Evolutionary conservation across 2,888 invertebrate genomes (phyloP), one percentile per base, ranked within the genome.

Genomic region (Mythimna impura): DNA sequence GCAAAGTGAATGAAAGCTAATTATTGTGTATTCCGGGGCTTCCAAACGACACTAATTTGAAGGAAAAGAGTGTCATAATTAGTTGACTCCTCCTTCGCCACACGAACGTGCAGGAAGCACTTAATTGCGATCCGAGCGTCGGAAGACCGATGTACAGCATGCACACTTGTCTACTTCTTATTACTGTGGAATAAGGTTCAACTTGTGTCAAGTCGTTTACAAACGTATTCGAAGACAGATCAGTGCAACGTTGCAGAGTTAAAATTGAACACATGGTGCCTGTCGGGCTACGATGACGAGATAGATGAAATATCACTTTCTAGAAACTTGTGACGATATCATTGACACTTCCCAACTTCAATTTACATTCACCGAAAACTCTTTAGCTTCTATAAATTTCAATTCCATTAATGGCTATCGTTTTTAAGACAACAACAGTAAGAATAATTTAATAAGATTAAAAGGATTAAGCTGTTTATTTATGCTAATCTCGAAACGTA

Each of bases 201-300:
- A 80, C 76, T 84, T 82, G 62, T 78, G 60, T 65, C 30, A n/a
- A 57, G n/a, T 47, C 14, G 20, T 71, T 50, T 36, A 61, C 63
- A 66, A 62, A 76, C 25, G 43, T 67, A 78, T 64, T 58, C 30
- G 66, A 55, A 78, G 52, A 67, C 47, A 50, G 57, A 80, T 17
- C 63, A 66, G 84, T 78, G 81, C 86, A 87, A 81, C 84, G 84
- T 80, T 86, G 87, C 86, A 79, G 84, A 88, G 87, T 89, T 89
- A 86, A 91, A 91, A 92, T 91, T 91, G 88, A 91, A 91, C 92
- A 91, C 87, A 91, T 91, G 91, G 88, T 89, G 88, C 86, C 85
- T 83, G 88, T 85, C 87, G 71, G 78, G 84, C 78, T 85, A 82
- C 75, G 76, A 82, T 86, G 87, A 85, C 87, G 87, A 89, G 89